Conservation (phyloP, 2,888 invertebrate genomes). For the Drosophila borborema region DNA sequence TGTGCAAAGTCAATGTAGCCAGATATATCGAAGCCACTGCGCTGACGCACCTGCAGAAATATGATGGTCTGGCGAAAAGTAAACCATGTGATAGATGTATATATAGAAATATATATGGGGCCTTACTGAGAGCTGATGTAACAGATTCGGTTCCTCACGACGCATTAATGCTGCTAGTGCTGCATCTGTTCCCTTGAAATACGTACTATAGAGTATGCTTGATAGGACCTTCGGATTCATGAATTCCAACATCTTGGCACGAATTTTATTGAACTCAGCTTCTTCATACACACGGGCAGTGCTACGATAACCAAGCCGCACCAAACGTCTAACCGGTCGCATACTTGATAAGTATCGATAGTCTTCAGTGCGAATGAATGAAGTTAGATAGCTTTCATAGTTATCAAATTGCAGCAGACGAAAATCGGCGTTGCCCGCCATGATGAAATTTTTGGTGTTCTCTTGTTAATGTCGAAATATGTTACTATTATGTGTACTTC, state of each 20-base stretch:
- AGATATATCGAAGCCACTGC: conserved; percentile 48
- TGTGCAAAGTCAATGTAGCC: conserved; percentile 50
- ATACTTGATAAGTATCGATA: conserved; percentile 17
- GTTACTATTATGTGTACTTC: too few relatives aligned
- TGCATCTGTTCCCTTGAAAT: conserved; percentile 19
- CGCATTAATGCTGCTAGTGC: conserved; percentile 18
- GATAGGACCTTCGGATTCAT: conserved; percentile 15
- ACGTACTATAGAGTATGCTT: conserved; percentile 1
- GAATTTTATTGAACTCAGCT: conserved; percentile 19
- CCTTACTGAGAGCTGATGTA: conserved; percentile 24
- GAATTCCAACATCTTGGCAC: background rate
- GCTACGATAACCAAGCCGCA: conserved; percentile 36
- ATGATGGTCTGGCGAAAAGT: conserved; percentile 41
- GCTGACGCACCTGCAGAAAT: conserved; percentile 40
- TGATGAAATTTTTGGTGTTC: background rate
- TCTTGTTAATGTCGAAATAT: background rate
- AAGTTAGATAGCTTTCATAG: conserved; percentile 30
- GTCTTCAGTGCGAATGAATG: conserved; percentile 26
- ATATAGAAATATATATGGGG: background rate
- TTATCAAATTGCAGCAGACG: conserved; percentile 10
- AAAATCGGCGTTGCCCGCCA: conserved; percentile 9
- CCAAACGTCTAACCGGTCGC: conserved; percentile 5
- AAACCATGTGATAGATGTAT: background rate
- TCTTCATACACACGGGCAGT: conserved; percentile 17
- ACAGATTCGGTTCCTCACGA: conserved; percentile 31